Conservation (phyloP, 2,797 vertebrate species). For the Karalla daura region DNA sequence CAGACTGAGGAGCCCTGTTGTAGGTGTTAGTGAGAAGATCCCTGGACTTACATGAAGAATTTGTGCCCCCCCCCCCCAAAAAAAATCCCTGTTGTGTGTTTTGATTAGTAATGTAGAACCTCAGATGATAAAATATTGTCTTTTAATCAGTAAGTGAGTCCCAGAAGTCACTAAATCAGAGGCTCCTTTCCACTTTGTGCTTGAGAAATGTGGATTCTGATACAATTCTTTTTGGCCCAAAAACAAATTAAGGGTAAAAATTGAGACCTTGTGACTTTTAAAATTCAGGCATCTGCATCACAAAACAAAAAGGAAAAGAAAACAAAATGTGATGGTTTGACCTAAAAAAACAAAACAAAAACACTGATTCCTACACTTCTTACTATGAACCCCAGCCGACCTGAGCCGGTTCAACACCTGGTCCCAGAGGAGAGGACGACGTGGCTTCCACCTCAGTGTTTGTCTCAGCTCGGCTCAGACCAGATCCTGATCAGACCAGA, state of each 20-base stretch:
- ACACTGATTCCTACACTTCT: conserved; percentile 1
- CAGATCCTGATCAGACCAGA: too few relatives aligned
- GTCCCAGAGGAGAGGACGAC: too few relatives aligned
- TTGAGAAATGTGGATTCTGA: background rate
- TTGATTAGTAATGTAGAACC: background rate
- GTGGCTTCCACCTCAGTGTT: too few relatives aligned
- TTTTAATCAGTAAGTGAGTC: background rate
- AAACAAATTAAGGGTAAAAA: too few relatives aligned
- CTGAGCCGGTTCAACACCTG: too few relatives aligned
- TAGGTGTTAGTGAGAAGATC: background rate
- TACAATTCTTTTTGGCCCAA: too few relatives aligned
- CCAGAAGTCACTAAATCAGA: background rate
- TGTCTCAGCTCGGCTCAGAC: too few relatives aligned
- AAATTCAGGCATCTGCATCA: too few relatives aligned
- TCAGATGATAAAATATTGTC: too few relatives aligned
- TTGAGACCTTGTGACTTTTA: too few relatives aligned
- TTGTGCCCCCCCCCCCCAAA: conserved; percentile 7
- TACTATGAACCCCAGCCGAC: too few relatives aligned
- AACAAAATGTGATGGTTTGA: too few relatives aligned
- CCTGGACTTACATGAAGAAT: background rate
- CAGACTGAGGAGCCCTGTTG: conserved; percentile 7
- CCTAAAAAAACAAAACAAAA: background rate
- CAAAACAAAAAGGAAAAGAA: background rate
- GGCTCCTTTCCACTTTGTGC: background rate
- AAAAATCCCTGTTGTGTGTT: background rate